phyloP scores from a whole-genome alignment of 2,888 invertebrate genomes.

The Microplitis deprimator region DNA sequence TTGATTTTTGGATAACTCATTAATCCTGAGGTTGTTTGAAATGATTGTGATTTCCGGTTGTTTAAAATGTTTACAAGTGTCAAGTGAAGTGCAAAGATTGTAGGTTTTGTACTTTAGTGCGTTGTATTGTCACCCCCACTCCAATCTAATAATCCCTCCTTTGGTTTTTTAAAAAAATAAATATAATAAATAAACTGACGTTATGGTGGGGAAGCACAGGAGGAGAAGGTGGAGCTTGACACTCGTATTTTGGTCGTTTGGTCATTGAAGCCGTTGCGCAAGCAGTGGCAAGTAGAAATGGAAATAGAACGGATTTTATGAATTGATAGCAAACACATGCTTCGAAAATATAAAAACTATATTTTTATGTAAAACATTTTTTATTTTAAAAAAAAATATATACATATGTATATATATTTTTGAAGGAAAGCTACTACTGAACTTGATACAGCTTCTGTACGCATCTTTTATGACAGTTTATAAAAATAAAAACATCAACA shows the following conservation, averaged over 20 bases:
- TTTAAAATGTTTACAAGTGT: conserved; percentile 7
- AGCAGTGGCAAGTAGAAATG: conserved; percentile 47
- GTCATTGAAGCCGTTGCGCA: conserved; percentile 55
- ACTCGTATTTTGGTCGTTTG: conserved; percentile 39
- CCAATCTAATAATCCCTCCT: conserved; percentile 29
- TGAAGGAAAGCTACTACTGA: too few species aligned
- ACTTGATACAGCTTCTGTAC: too few species aligned
- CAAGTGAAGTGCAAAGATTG: conserved; percentile 1
- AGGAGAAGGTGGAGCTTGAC: conserved; percentile 28
- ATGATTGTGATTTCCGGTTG: conserved; percentile 6
- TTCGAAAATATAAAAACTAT: conserved; percentile 5
- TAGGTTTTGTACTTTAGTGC: neutral
- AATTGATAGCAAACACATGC: conserved; percentile 68
- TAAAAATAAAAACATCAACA: neutral
- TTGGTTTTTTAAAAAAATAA: neutral
- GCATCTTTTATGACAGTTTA: neutral
- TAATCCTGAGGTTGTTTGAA: neutral
- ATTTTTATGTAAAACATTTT: too few species aligned
- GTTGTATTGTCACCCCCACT: conserved; percentile 19
- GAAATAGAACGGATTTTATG: conserved; percentile 50
- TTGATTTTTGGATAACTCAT: neutral
- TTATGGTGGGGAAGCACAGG: conserved; percentile 4
- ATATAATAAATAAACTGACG: conserved; percentile 8
- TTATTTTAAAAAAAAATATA: too few species aligned
- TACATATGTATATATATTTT: too few species aligned